Evolutionary conservation across 1,140 invertebrate species (phyloP), one percentile per base, ranked within the genome.

Genomic region (Drosophila littoralis): DNA sequence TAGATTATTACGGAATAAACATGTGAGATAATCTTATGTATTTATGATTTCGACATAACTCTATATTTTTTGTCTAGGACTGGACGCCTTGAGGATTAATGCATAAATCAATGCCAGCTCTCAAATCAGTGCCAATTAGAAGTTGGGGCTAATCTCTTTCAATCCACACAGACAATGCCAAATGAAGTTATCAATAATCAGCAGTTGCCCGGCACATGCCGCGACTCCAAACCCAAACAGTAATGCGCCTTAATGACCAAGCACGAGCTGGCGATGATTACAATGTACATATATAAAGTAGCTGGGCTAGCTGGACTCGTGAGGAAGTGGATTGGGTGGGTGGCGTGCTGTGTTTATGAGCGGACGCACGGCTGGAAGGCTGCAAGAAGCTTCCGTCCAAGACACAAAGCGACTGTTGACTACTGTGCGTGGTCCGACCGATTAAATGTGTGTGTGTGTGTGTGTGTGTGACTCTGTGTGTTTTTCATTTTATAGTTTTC

Each of bases 401-500:
- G 74, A 73, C 72, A 70, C 72, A 63, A 63, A 64, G 61, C 69
- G 59, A 52, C 71, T 65, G n/a, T 59, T 46, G 50, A 70, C 67
- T 68, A 68, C 61, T 85, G 79, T 75, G 75, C 52, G 81, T 79
- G 75, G 69, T 77, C 60, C 43, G 32, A 36, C 59, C 71, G 75
- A 77, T 75, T 75, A 77, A 64, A 64, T 73, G 55, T 81, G 68
- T 65, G 63, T 64, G 42, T 72, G 61, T 80, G 51, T 67, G 28
- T 68, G 38, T 66, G 55, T 51, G 55, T 52, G 55, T 73, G 52
- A 58, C 59, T 51, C 35, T 63, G 67, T 77, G 67, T 81, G 79
- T 89, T 89, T 86, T 89, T 77, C 80, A 89, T 89, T 89, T 89
- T 89, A 89, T 89, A 89, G 84, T 89, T 89, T 89, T 84, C 77